phyloP scores from a whole-genome alignment of 2,888 invertebrate genomes.

The Ormyrus pomaceus region DNA sequence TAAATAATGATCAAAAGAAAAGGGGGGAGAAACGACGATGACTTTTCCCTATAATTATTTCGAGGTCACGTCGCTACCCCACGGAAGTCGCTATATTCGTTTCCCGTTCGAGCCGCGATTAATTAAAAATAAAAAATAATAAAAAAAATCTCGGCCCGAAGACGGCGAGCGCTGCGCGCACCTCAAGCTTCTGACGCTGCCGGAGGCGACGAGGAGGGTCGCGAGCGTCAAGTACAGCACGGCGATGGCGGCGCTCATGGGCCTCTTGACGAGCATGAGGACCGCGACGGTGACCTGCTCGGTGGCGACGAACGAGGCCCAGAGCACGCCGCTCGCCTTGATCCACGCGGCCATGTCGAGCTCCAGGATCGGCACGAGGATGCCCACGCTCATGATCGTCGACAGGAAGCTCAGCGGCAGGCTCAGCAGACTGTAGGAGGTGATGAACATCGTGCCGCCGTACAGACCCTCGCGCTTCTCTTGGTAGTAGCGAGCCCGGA shows the following conservation, averaged over 20 bases:
- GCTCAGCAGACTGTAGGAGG: slow-evolving; percentile 88
- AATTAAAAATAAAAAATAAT: slow-evolving; percentile 28
- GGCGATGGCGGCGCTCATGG: slow-evolving; percentile 85
- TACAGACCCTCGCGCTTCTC: slow-evolving; percentile 93
- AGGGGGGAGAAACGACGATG: too few species aligned
- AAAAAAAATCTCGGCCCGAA: not conserved
- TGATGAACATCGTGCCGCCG: slow-evolving; percentile 88
- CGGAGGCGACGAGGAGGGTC: slow-evolving; percentile 75
- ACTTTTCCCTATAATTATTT: too few species aligned
- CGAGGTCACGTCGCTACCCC: too few species aligned
- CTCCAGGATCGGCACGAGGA: slow-evolving; percentile 80
- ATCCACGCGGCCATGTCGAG: slow-evolving; percentile 68
- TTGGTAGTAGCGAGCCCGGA: slow-evolving; percentile 94
- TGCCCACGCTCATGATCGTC: slow-evolving; percentile 83
- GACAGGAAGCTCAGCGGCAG: slow-evolving; percentile 89
- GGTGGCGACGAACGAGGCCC: slow-evolving; percentile 90
- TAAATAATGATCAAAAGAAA: too few species aligned
- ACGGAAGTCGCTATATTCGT: too few species aligned
- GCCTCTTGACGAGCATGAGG: slow-evolving; percentile 87
- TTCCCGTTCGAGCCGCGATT: too few species aligned
- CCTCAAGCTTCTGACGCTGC: slow-evolving; percentile 67
- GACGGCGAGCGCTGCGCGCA: not conserved
- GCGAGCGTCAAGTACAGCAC: slow-evolving; percentile 87
- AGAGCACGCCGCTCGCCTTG: slow-evolving; percentile 78
- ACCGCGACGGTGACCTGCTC: slow-evolving; percentile 91